Base-by-base conservation (phyloP, 92 coral and sea anemone genomes). In the Porites evermanni region DNA sequence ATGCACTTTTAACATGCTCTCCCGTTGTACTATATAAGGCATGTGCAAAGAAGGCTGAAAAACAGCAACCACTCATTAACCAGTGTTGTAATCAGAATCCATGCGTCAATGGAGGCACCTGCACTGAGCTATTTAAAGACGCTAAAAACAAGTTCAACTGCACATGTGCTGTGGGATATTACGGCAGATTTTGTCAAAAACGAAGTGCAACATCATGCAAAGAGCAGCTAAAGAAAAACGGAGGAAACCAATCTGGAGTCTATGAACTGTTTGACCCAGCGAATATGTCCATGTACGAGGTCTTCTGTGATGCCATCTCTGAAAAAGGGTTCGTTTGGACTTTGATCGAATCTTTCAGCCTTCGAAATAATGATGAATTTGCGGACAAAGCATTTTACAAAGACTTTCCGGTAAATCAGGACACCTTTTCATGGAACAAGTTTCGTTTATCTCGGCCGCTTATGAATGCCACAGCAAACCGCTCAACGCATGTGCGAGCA, bases 261-360 rank as follows among this genome's bases (percentile, higher is more conserved):
- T 85, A 89, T 44, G 50, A 77, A 1, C 53, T 89, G 44, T 84
- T 72, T 64, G 67, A 75, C 53, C 63, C 84, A 23, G 18, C 64
- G 9, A 53, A 2, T 24, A 59, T 32, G 6, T 75, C 20, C 13
- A 2, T 68, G n/a, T 53, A 61, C 50, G 63, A 78, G 17, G 77
- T 47, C 20, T 84, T 67, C 70, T 84, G 92, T 66, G 92, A 84
- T 74, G 78, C 84, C 23, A 79, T 74, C 7, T 64, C 89, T 24
- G 89, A 84, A 59, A 72, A 77, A 4, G 86, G 79, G 18, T 84
- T 79, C 63, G 92, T 84, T 71, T 85, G 93, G 93, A 89, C 89
- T 32, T 75, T 89, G 60, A 21, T 89, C 26, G 93, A 89, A 74
- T 89, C 93, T 12, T 79, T 89, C 72, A 83, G 86, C 44, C 7